These are phyloP conservation scores for Eueides isabella DNA, from an alignment of 1,140 invertebrate species.

Conservation along the genomic window DNA sequence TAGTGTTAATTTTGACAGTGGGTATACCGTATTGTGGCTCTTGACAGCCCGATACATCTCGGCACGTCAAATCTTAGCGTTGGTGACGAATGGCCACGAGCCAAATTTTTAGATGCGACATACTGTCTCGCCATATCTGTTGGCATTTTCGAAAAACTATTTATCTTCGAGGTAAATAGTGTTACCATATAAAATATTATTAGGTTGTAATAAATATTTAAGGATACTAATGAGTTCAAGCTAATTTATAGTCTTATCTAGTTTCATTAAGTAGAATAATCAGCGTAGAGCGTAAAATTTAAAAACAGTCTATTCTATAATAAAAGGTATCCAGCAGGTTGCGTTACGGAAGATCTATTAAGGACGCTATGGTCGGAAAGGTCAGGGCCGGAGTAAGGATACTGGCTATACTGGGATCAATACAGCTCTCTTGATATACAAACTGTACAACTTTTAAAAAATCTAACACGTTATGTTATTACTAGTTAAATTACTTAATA, in stretches of 20 bases:
- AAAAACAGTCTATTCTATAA: not conserved
- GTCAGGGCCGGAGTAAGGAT: not conserved
- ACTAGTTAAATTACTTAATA: not conserved
- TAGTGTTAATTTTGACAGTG: conserved; percentile 4
- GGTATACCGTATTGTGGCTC: conserved; percentile 2
- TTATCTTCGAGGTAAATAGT: not conserved
- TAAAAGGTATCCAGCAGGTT: not conserved
- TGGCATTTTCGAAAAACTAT: not conserved
- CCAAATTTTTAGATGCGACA: conserved; percentile 60
- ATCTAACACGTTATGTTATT: not conserved
- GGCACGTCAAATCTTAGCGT: conserved; percentile 28
- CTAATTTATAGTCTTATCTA: too few relatives aligned
- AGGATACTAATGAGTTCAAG: too few relatives aligned
- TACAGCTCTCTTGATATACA: not conserved
- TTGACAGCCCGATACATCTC: not conserved
- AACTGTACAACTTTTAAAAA: not conserved
- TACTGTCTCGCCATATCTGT: conserved; percentile 49
- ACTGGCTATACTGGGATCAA: not conserved
- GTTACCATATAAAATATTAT: not conserved
- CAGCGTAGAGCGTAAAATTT: too few relatives aligned
- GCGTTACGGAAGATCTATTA: not conserved
- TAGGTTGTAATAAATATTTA: too few relatives aligned
- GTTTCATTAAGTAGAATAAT: not conserved
- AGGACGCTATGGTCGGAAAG: not conserved
- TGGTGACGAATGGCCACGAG: conserved; percentile 50